A percentile compares a stretch with the other conserved stretches of the same genome.
Evolutionary conservation across 2,113 vertebrate species (phyloP).

Genomic region (Laticauda colubrina): DNA sequence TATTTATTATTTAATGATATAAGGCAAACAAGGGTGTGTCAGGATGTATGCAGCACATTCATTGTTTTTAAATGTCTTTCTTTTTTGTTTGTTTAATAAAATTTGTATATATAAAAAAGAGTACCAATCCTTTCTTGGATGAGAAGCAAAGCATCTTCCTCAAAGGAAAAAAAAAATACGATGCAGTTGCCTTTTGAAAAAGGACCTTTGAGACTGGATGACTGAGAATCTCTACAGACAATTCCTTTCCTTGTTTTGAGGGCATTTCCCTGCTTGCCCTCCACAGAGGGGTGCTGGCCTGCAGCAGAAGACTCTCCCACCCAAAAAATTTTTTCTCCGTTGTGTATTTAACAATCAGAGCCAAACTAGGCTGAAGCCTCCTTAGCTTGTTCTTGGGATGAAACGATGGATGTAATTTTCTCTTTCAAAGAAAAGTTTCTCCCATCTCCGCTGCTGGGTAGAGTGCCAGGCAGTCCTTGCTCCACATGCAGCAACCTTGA

Average conservation of each 20-base stretch:
- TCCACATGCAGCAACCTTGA: constrained; percentile 68
- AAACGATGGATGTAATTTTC: neutral
- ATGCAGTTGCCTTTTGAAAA: neutral
- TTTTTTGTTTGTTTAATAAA: too few species aligned
- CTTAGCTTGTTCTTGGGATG: neutral
- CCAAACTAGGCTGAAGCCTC: neutral
- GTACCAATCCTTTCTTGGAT: too few species aligned
- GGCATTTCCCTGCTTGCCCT: neutral
- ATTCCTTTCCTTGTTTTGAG: neutral
- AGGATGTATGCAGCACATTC: too few species aligned
- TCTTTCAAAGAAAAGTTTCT: neutral
- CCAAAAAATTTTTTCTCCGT: neutral
- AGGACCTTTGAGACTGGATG: neutral
- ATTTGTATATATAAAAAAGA: too few species aligned
- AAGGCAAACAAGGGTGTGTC: too few species aligned
- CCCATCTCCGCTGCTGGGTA: neutral
- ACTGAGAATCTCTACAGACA: neutral
- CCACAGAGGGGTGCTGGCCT: neutral
- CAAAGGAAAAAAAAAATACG: too few species aligned
- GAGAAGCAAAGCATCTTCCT: too few species aligned
- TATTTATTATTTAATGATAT: too few species aligned
- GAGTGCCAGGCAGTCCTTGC: neutral
- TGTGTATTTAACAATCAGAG: neutral
- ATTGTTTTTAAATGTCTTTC: too few species aligned
- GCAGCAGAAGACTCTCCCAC: neutral